phyloP scores from a whole-genome alignment of 2,113 vertebrate species.

The Xenopus laevis region DNA sequence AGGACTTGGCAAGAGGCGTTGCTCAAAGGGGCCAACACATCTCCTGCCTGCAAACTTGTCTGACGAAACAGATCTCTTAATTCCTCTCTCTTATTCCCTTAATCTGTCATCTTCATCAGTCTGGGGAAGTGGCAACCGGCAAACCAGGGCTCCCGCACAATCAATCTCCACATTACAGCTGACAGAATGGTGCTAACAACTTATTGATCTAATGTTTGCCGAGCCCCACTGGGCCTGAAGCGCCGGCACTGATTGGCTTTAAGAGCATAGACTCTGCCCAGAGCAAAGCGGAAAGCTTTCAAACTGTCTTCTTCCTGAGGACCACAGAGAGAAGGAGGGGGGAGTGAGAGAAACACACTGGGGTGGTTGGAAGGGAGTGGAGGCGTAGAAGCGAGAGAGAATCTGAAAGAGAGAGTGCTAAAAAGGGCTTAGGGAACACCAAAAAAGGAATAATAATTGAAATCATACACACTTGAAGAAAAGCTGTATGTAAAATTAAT shows the following conservation, averaged over 20 bases:
- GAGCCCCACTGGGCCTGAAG: slow-evolving; percentile 81
- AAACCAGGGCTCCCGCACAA: slow-evolving; percentile 77
- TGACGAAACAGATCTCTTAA: slow-evolving; percentile 90
- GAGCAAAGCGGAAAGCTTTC: slow-evolving; percentile 57
- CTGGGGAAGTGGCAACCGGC: slow-evolving; percentile 75
- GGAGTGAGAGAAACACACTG: no score
- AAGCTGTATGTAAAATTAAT: background rate
- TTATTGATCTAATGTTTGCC: slow-evolving; percentile 92
- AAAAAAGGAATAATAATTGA: slow-evolving; percentile 60
- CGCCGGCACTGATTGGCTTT: slow-evolving; percentile 86
- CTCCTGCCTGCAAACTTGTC: slow-evolving; percentile 73
- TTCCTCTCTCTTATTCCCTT: slow-evolving; percentile 93
- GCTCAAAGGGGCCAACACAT: slow-evolving; percentile 31
- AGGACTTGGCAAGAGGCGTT: slow-evolving; percentile 12
- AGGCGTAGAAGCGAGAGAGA: background rate
- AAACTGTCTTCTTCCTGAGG: slow-evolving; percentile 58
- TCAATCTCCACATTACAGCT: slow-evolving; percentile 99
- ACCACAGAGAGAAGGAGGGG: slow-evolving; percentile 47
- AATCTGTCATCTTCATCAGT: slow-evolving; percentile 99
- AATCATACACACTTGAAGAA: slow-evolving; percentile 22
- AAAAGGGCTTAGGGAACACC: background rate
- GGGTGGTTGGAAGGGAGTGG: slow-evolving; percentile 16
- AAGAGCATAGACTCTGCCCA: slow-evolving; percentile 56
- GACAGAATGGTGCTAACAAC: slow-evolving; percentile 99
- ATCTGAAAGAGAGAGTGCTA: slow-evolving; percentile 12